Conservation (phyloP, 2,888 invertebrate species). For the Serripes groenlandicus region DNA sequence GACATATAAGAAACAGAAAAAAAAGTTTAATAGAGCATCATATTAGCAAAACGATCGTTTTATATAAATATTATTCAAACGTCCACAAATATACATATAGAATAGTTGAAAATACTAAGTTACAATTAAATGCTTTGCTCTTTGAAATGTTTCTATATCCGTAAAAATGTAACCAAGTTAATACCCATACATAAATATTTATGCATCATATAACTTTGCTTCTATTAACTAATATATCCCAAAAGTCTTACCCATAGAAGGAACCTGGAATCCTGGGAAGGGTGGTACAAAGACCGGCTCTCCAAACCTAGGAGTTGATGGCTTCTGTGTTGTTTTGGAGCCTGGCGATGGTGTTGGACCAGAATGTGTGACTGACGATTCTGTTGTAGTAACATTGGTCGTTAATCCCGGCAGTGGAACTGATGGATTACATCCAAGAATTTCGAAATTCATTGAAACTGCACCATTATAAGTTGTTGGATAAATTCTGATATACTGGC, state of each 20-base stretch:
- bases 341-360: conserved; percentile 25
- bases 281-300: conserved; percentile 57
- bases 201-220: too few species aligned
- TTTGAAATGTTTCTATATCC: too few species aligned
- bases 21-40: too few species aligned
- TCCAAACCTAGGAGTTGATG: conserved; percentile 46
- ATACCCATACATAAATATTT: too few species aligned
- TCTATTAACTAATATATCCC: too few species aligned
- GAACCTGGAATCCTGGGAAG: conserved; percentile 36
- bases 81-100: too few species aligned
- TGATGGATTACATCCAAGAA: conserved; percentile 80
- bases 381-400: conserved; percentile 29
- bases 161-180: too few species aligned
- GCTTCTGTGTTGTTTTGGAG: conserved; percentile 20
- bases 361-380: conserved; percentile 63
- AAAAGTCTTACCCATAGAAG: conserved; percentile 62
- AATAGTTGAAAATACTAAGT: too few species aligned
- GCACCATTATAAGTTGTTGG: conserved; percentile 72
- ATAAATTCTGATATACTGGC: conserved; percentile 73
- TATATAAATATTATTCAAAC: too few species aligned
- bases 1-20: too few species aligned
- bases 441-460: conserved; percentile 75
- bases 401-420: conserved; percentile 35
- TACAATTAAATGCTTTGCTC: too few species aligned
- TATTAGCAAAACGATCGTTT: too few species aligned